Percentiles rank a stretch among this genome's conserved stretches.
phyloP scores from a whole-genome alignment of 2,797 vertebrate species.

The Sus cebifrons region DNA sequence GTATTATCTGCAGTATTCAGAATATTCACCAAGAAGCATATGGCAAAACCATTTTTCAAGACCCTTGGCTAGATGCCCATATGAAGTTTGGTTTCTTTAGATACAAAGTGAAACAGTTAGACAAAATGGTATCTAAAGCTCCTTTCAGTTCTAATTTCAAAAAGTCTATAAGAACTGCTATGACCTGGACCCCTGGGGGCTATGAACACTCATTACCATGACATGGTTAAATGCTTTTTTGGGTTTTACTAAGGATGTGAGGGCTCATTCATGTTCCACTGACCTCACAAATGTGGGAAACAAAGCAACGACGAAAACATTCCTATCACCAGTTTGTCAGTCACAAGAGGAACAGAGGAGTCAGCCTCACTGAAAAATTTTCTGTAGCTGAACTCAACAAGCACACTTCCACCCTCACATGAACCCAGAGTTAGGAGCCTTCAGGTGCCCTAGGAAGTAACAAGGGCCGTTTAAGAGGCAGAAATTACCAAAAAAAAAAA shows the following conservation, averaged over 20 bases:
- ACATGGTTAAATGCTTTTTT: not conserved
- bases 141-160: not conserved
- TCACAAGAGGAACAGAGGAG: not conserved
- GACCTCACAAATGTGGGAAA: not conserved
- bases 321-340: not conserved
- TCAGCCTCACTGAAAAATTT: not conserved
- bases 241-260: not conserved
- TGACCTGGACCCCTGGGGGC: not conserved
- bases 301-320: not conserved
- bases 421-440: not conserved
- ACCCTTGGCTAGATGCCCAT: not conserved
- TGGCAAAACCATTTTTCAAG: not conserved
- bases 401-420: not conserved
- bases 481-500: not conserved
- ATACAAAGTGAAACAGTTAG: not conserved
- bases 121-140: not conserved
- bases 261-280: not conserved
- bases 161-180: not conserved
- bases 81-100: not conserved
- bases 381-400: accelerated
- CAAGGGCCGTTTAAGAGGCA: not conserved
- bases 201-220: not conserved
- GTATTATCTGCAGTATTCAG: not conserved
- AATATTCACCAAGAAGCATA: not conserved
- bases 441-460: not conserved